A percentile compares a stretch with the other conserved stretches of the same genome.
These are phyloP conservation scores for Dexiosoma caninum DNA, from an alignment of 2,888 invertebrate genomes.

Conservation along the genomic window DNA sequence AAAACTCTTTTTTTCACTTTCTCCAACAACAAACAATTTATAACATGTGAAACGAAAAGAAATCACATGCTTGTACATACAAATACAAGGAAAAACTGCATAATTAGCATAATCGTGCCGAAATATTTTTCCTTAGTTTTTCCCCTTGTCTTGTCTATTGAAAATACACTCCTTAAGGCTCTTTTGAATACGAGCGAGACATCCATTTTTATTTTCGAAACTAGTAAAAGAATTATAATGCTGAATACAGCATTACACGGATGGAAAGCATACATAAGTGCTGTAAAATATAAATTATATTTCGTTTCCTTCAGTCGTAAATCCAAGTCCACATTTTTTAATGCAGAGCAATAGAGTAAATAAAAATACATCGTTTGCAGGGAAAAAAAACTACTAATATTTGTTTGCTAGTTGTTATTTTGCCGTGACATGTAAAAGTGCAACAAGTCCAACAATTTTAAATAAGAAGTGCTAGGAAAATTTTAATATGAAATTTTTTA, in stretches of 20 bases:
- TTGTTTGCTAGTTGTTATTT: too few relatives aligned
- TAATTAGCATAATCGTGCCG: constrained; percentile 60
- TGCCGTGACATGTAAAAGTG: too few relatives aligned
- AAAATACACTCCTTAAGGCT: constrained; percentile 13
- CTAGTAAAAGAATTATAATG: neutral
- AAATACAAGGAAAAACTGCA: constrained; percentile 25
- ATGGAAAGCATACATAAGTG: constrained; percentile 4
- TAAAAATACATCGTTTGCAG: too few relatives aligned
- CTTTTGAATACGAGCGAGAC: neutral
- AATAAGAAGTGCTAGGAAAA: too few relatives aligned
- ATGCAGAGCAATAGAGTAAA: too few relatives aligned
- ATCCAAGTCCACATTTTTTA: too few relatives aligned
- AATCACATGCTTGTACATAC: constrained; percentile 3
- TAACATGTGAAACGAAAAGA: constrained; percentile 17
- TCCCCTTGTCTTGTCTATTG: neutral
- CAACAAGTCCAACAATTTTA: too few relatives aligned
- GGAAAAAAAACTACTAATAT: too few relatives aligned
- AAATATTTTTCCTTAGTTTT: constrained; percentile 16
- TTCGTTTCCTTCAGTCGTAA: too few relatives aligned
- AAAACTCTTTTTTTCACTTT: constrained; percentile 24
- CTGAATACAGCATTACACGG: neutral
- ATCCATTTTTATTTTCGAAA: neutral
- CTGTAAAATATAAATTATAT: too few relatives aligned
- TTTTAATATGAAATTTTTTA: too few relatives aligned
- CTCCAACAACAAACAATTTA: constrained; percentile 28